Evolutionary conservation across 2,888 invertebrate species (phyloP), one percentile per base, ranked within the genome.

Genomic region (Chloroclystis v-ata): DNA sequence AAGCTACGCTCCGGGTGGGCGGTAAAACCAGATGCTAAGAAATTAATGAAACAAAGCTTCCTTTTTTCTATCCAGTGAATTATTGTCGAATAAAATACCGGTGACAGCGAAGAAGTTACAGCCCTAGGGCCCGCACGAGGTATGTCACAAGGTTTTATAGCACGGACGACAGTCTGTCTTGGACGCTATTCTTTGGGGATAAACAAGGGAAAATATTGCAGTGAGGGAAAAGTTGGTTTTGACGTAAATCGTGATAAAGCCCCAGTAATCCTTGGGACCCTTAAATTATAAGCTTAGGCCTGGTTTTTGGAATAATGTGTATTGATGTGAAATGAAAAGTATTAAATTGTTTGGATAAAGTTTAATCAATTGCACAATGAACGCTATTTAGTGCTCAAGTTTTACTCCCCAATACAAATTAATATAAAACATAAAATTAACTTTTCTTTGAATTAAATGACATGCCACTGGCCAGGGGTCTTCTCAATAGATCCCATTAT

Each of bases 101-200:
- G 74, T 66, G 80, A 81, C 80, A 73, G 71, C 70, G 58, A 75
- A 73, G 75, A 75, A 82, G 80, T 81, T 78, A 79, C 78, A 58
- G 68, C 66, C 69, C 71, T 79, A 75, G 79, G 82, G 75, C 73
- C 75, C 73, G 65, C 61, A 58, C 63, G 59, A 53, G 56, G 47
- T 54, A 64, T 67, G 74, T 75, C 77, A 72, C 69, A 67, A 63
- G 80, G 77, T 82, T 83, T 83, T 83, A 82, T 83, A 82, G 80
- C 77, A 78, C 76, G 77, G 80, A 75, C 72, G 35, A 35, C 20
- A 35, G 35, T 35, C 65, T 62, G 68, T 71, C 69, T 66, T 65
- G 65, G 61, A 67, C 65, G 65, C 60, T 63, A 69, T 67, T 66
- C 76, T 72, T 71, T 61, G 60, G 70, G 70, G 68, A 70, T 59